Base-by-base conservation (phyloP, 2,888 invertebrate species). In the Drosophila mayaguana region DNA sequence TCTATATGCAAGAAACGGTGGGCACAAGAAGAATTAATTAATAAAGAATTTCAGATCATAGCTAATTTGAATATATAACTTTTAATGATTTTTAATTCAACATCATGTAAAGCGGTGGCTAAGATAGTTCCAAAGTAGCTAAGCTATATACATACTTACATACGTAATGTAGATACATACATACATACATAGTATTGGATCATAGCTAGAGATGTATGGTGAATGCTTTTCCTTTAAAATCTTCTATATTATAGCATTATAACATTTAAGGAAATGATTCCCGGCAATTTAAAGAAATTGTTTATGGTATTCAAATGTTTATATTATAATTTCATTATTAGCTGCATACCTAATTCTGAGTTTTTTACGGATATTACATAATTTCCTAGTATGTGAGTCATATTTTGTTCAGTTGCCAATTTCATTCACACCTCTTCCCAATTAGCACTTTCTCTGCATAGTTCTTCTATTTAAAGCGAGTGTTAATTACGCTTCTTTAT, bases 401-500 rank as follows among this genome's bases (percentile, higher is more conserved):
- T 40, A 54, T 25, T 56, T 57, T 32, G 56, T 11, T 36, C 20
- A 14, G 46, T 14, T 61, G 46, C 16, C 46, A 61, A 53, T 62
- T 69, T 40, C 42, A 42, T 22, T 42, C 63, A 60, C 61, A 78
- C 38, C 38, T 62, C 50, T 5, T 42, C 48, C 51, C 8, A 77
- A 78, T 78, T 77, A 78, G 40, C 79, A 75, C 66, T 75, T 79
- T 77, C 75, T 51, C 51, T 68, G 78, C 56, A 72, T 61, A 72
- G 53, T 76, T 76, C 45, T 75, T 36, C 20, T 22, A 42, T 18
- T 20, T 50, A 0, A 2, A 34, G 3, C 36, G 71, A 53, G 74
- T 83, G 85, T 18, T 85, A 82, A 81, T 81, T 79, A 32, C 32
- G 22, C n/a, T n/a, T 18, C 3, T n/a, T 12, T 42, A 32, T 28